These are phyloP conservation scores for Platycnemis pennipes DNA, from an alignment of 2,888 invertebrate genomes.

Conservation along the genomic window DNA sequence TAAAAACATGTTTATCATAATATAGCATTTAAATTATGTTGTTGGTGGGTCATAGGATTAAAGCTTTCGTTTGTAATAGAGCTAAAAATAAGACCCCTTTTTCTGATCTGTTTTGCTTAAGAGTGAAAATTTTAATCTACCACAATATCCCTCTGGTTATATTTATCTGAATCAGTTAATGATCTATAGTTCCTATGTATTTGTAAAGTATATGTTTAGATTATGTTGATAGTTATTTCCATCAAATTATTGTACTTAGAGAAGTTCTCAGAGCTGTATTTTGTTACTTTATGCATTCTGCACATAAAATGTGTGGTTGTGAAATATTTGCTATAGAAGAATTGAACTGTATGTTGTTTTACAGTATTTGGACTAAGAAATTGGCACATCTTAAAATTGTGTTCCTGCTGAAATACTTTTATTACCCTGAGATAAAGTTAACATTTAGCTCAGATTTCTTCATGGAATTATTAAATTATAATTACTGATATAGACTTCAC, in stretches of 20 bases:
- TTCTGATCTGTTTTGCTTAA: constrained; percentile 18
- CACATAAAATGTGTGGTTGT: constrained; percentile 52
- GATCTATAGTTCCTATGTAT: constrained; percentile 62
- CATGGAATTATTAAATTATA: constrained; percentile 33
- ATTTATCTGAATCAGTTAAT: constrained; percentile 64
- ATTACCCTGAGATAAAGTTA: constrained; percentile 6
- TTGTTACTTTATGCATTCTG: constrained; percentile 53
- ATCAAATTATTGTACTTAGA: constrained; percentile 59
- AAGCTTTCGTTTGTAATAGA: constrained; percentile 27
- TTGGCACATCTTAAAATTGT: not conserved
- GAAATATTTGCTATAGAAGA: constrained; percentile 36
- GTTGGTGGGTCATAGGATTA: not conserved
- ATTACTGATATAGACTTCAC: not conserved
- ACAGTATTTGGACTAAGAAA: constrained; percentile 54
- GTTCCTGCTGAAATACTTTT: not conserved
- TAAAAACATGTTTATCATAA: not conserved
- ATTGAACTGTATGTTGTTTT: constrained; percentile 50
- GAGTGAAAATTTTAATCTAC: constrained; percentile 17
- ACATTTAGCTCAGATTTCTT: constrained; percentile 18
- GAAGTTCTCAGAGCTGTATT: constrained; percentile 63
- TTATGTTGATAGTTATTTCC: constrained; percentile 48
- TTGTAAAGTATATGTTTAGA: constrained; percentile 48
- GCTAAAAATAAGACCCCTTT: not conserved
- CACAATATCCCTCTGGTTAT: constrained; percentile 19
- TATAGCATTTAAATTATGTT: constrained; percentile 43